Base-by-base conservation (phyloP, 1,140 invertebrate genomes). In the Drosophila hydei region DNA sequence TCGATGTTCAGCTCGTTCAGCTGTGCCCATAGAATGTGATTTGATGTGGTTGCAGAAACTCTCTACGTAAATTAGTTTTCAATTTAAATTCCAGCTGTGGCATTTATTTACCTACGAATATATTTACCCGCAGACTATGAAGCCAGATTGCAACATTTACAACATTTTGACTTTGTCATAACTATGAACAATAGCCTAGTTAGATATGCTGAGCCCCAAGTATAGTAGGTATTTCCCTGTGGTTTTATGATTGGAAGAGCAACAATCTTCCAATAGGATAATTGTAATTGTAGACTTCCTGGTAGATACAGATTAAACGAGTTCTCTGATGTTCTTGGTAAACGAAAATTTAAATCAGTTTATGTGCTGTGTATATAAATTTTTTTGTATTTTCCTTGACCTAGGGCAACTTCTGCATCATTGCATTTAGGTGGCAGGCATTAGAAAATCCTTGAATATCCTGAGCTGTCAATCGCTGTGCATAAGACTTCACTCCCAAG, bases 391-490 rank as follows among this genome's bases (percentile, higher is more conserved):
- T 48, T 75, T 67, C 45, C 67, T 76, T 79, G 77, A 68, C 76
- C 77, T 58, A 77, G 43, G 65, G 69, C 64, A 77, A 73, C 70
- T 67, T 69, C 72, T 60, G 80, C 77, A 73, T 79, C 79, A 79
- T 63, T 76, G 80, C 72, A 76, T 42, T 79, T 45, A 60, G 62
- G n/a, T 11, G 30, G n/a, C n/a, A 7, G 25, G 21, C 19, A 5
- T 4, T 30, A 19, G 33, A 50, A 71, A 79, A 80, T 77, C 50
- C 70, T 70, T 59, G 51, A 77, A 61, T 67, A 77, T 43, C 74
- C 74, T 68, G 48, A 75, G 54, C 70, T 80, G 80, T 72, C 80
- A 87, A 69, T 87, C 77, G 72, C 80, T 62, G 65, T 75, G 77
- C 70, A 67, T 87, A 48, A 40, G 61, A 80, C 67, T 64, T 42